Base-by-base conservation (phyloP, 37 sponge, comb jelly and placozoan genomes). In the Aphrocallistes beatrix region DNA sequence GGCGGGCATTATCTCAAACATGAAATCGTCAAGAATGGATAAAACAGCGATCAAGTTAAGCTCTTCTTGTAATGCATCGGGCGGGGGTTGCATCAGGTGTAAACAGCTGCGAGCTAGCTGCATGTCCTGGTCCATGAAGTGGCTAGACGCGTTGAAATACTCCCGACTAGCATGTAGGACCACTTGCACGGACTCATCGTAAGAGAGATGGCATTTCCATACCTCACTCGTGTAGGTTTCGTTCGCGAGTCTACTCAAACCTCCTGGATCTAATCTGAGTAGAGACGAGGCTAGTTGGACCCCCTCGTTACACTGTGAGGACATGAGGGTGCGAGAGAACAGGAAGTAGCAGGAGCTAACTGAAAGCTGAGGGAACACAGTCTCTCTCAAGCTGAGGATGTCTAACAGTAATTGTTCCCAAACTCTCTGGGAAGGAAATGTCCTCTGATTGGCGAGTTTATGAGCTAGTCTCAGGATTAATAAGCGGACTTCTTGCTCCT, bases 51-150 rank as follows among this genome's bases (percentile, higher is more conserved):
- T 60, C n/a, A 60, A 28, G 21, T 60, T 60, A 30, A 60, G 75
- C n/a, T 60, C 75, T 13, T 60, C 75, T 30, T 60, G 75, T 60
- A 60, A 19, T 60, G 34, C 34, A 3, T 60, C 75, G 34, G 34
- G 10, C 25, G 75, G 75, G 3, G 75, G 75, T 30, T 60, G 75
- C 8, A 60, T 60, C 10, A 60, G 75, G 28, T 60, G 75, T 13
- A 60, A 60, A 28, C 75, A 60, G 75, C 17, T 60, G 1, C 75
- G 75, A 25, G 75, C 75, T 60, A 60, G 34, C 75, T 60, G 75
- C 75, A 60, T 60, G 75, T 60, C 28, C 75, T 60, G 32, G n/a
- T 60, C 75, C 75, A 60, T 60, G n/a, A 60, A 60, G 75, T 60
- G 75, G 21, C 75, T 60, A 60, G 75, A 60, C 10, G 75, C 75